Base-by-base conservation (phyloP, 2,113 vertebrate genomes). In the Sporophila hypoxantha region DNA sequence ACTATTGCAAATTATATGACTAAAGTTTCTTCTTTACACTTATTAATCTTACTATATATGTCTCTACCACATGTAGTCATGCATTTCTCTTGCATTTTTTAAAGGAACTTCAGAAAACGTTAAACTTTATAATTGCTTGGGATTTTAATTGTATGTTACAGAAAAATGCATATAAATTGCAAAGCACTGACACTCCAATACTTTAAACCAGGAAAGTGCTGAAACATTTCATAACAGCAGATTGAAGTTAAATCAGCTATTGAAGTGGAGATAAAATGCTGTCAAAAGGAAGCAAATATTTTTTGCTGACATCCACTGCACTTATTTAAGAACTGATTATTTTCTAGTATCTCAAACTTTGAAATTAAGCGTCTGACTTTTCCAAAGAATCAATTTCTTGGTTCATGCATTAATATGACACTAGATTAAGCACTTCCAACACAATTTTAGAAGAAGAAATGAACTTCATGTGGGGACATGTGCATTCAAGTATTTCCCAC, bases 181-280 rank as follows among this genome's bases (percentile, higher is more conserved):
- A 91, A 76, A 92, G 37, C 39, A 81, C 70, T 82, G 82, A 73
- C 62, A 91, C 14, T 66, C 49, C 37, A 69, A 83, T 78, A 69
- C 34, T 77, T 89, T 89, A 94, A 91, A 89, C 25, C n/a, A 50
- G 30, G 23, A 68, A 94, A 87, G 34, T 65, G 69, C 74, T 92
- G 87, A 94, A 95, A 93, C 69, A 88, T 87, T 92, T 94, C 94
- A 57, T 66, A 92, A 52, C 34, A 87, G 73, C 70, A 91, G 77
- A 88, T 86, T 95, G 80, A 92, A 93, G 85, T 90, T 92, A 92
- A 95, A 93, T 92, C 93, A 92, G 67, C 80, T 95, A 88, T 50
- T 94, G 88, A 95, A 94, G 70, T 83, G 44, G 52, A 94, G 88
- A 91, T 94, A 95, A 95, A 92, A 71, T 90, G 68, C 60, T 92